Evolutionary conservation across 2,888 invertebrate genomes (phyloP), one percentile per base, ranked within the genome.

Genomic region (Lymantria monacha): DNA sequence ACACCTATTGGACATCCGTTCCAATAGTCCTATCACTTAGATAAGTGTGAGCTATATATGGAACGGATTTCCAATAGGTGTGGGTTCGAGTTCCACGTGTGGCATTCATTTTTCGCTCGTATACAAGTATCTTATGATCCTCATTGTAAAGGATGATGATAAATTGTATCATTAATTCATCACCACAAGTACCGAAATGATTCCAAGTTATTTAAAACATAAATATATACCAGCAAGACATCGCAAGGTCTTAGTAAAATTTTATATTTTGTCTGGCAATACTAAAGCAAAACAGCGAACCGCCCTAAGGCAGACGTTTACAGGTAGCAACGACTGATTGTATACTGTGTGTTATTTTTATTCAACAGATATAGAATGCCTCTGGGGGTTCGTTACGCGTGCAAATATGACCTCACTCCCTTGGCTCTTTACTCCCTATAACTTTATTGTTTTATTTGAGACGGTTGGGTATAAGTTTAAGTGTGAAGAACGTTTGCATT

Each of bases 321-420:
- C 64, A 68, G 70, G 64, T 68, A 64, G 56, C 57, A 55, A 52
- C 62, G 55, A 57, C 61, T 52, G 63, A 65, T 66, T 66, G 61
- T 41, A 9, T 41, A 41, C 15, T 41, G 14, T 38, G 56, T 66
- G 67, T 69, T 81, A 79, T 76, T 79, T 83, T 81, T 82, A 79
- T 81, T 78, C 78, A 66, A 66, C 53, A 70, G 69, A 76, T 77
- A 75, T 71, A 74, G 74, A 76, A 79, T 70, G 78, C 78, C 83
- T 73, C 56, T 57, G 79, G 81, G 77, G 71, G 55, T 85, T 85
- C 83, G 81, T 85, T 85, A 84, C 76, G 67, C 66, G 69, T 38
- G 72, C 69, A 57, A 41, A 41, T 41, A 41, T 9, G 8, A 8
- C 15, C 15, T 64, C 65, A 58, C 70, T 73, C 65, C 63, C 68